Conservation (phyloP, 1,140 invertebrate genomes). For the Pissodes strobi region DNA sequence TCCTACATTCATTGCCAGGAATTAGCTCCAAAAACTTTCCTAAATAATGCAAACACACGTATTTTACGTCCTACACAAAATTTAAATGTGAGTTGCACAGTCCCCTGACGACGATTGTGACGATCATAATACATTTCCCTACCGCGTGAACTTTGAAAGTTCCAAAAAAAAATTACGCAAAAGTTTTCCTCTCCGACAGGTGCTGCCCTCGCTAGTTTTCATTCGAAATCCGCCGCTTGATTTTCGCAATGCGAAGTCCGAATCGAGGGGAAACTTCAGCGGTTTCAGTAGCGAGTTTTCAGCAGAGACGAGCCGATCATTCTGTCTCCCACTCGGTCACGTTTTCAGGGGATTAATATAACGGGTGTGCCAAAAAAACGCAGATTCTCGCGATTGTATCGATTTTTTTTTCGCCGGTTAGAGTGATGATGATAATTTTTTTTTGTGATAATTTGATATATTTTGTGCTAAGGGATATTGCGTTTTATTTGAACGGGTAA, state of each 20-base stretch:
- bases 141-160: too few relatives aligned
- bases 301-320: slow-evolving; percentile 27
- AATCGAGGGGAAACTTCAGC: slow-evolving; percentile 26
- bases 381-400: not conserved
- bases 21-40: too few relatives aligned
- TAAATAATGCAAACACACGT: too few relatives aligned
- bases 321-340: slow-evolving; percentile 3
- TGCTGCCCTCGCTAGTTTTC: slow-evolving; percentile 15
- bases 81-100: too few relatives aligned
- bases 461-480: not conserved
- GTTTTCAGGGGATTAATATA: slow-evolving; percentile 24
- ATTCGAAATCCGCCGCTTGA: not conserved
- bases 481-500: too few relatives aligned
- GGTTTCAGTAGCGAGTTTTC: slow-evolving; percentile 36
- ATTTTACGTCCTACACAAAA: too few relatives aligned
- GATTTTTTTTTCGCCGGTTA: slow-evolving; percentile 2
- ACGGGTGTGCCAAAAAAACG: slow-evolving; percentile 33
- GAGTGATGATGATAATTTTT: too few relatives aligned
- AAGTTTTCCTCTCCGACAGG: not conserved
- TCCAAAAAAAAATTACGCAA: too few relatives aligned
- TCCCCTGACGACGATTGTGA: too few relatives aligned
- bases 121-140: too few relatives aligned
- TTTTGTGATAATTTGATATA: too few relatives aligned
- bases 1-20: too few relatives aligned
- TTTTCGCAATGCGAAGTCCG: slow-evolving; percentile 35